Base-by-base conservation (phyloP, 2,797 vertebrate genomes). In the Ceryle rudis region DNA sequence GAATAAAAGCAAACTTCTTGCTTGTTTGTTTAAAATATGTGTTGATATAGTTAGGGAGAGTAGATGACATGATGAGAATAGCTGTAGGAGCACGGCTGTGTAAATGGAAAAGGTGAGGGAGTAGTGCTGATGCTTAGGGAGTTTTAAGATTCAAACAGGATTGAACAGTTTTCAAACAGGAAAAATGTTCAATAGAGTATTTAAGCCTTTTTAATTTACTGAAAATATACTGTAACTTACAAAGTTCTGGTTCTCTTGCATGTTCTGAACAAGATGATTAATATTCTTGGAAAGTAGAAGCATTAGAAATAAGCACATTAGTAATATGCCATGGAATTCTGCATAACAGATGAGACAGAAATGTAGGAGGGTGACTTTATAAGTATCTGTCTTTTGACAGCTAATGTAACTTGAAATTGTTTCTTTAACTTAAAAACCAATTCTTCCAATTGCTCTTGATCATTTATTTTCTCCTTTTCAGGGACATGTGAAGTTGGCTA, bases 401-500 rank as follows among this genome's bases (percentile, higher is more conserved):
- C 31, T 84, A n/a, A 71, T 41, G 31, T 22, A 79, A 9, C 28
- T 81, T 79, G 28, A 70, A 71, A 17, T 26, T 29, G 49, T 51
- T 26, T 52, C 9, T 54, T 58, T 0, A 31, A 33, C 6, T 64
- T 71, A 33, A 82, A 46, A 20, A 35, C 4, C 44, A 14, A 15
- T 74, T 46, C 26, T 87, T 85, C 10, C 14, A 14, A 0, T 41
- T 79, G 49, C 13, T 72, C 13, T 33, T 82, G 7, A 41, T 79
- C 0, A 16, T 57, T 91, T 69, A 4, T 41, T 64, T 85, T 94
- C 86, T 49, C 85, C 22, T 91, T 98, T 97, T 14, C 93, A 99
- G 99, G 99, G 98, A 23, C 99, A 99, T 7, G 98, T 99, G 88
- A 99, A 99, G 85, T 97, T 99, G 98, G 98, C 99, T 74, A 99